Base-by-base conservation (phyloP, 2,113 vertebrate species). In the Pterocles orientalis region DNA sequence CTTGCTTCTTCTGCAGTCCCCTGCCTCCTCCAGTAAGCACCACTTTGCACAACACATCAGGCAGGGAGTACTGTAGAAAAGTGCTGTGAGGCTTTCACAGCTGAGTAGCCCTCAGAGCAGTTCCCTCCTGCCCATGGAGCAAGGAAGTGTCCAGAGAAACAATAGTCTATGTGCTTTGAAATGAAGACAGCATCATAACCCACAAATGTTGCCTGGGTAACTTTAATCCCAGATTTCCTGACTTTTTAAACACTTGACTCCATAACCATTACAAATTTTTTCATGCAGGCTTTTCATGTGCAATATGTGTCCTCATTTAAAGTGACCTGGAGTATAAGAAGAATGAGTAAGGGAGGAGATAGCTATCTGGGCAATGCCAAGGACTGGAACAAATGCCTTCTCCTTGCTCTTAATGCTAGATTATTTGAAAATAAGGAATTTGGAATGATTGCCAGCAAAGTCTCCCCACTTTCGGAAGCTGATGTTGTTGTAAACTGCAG, bases 391-490 rank as follows among this genome's bases (percentile, higher is more conserved):
- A 81, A 88, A 82, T 57, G 34, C 15, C 53, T 90, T 87, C 23
- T 85, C 25, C 68, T 76, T 77, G 20, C 24, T 4, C 43, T 68
- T 92, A 76, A 48, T 39, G 53, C 19, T 85, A 65, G 47, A 86
- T 77, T 92, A 25, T 48, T 90, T 90, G 62, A 48, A 82, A 70
- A 68, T 61, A 88, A 84, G 34, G 50, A 87, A 8, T 34, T 65
- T 82, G 28, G 51, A 91, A n/a, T 29, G 34, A 70, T 39, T 66
- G 12, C n/a, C 39, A 78, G 47, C 24, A 54, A 68, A 78, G 14
- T 24, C 43, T 95, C 36, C 43, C 12, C 36, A 14, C 14, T 90
- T 29, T 75, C 47, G 82, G 61, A 78, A 62, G 6, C 51, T 80
- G 23, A 14, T n/a, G 36, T 45, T 77, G n/a, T 65, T 83, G 43